Evolutionary conservation across 2,888 invertebrate genomes (phyloP).

Genomic region (Adelognathus sp.): DNA sequence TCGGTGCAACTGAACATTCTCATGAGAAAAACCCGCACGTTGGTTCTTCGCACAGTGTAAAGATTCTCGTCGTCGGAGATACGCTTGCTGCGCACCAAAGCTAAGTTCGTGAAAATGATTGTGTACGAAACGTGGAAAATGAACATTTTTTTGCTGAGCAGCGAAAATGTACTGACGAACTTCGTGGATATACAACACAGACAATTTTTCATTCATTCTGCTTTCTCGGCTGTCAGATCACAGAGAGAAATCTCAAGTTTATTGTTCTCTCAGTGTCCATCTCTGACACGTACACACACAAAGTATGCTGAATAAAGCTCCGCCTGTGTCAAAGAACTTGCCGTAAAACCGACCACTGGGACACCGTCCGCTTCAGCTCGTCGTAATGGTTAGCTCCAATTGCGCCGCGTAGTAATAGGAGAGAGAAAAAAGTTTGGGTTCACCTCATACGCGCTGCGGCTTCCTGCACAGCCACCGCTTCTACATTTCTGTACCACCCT

Average conservation of each 20-base stretch:
- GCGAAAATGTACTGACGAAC: background rate
- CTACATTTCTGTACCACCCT: slow-evolving; percentile 27
- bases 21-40: background rate
- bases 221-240: background rate
- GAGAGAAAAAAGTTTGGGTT: slow-evolving; percentile 46
- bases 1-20: background rate
- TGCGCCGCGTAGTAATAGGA: slow-evolving; percentile 43
- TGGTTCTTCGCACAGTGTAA: background rate
- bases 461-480: slow-evolving; percentile 43
- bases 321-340: background rate
- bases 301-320: background rate
- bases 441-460: slow-evolving; percentile 35
- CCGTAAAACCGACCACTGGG: background rate
- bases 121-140: background rate
- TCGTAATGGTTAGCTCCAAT: slow-evolving; percentile 31
- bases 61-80: background rate
- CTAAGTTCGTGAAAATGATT: background rate
- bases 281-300: background rate
- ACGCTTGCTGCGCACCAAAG: background rate
- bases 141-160: background rate
- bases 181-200: background rate
- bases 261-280: background rate
- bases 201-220: background rate
- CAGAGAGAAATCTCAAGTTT: background rate
- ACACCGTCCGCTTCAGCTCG: background rate